Evolutionary conservation across 2,113 vertebrate genomes (phyloP), one percentile per base, ranked within the genome.

Genomic region (Marmota monax): DNA sequence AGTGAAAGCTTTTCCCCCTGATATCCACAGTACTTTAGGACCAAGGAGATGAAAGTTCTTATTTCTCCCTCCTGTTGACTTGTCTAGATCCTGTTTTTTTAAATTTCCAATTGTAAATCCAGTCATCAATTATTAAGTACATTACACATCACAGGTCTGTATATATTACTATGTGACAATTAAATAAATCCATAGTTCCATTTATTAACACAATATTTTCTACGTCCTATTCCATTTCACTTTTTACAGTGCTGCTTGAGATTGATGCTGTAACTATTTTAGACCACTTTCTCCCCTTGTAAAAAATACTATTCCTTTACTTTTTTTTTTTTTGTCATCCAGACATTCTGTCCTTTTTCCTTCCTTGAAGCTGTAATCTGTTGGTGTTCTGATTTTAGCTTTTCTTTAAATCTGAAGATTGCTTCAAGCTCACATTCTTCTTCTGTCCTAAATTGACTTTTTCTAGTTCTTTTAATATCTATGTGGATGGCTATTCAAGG

Each of bases 331-430:
- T 45, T 45, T 7, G 17, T 91, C 85, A 84, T 94, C 34, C 37
- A 85, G 25, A 77, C 32, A 56, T 34, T 48, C n/a, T 65, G 1
- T 84, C 42, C 32, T 93, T 73, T 90, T 23, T 11, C 48, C n/a
- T 92, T 94, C 56, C 69, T 90, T 95, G 25, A 84, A 39, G 8
- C 76, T 93, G 22, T 91, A 29, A 95, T 56, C 20, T 86, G 0
- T 93, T 96, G 23, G 34, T 93, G 34, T 87, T 92, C 67, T 92
- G 73, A 6, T 94, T 94, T 96, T 5, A 88, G 56, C 16, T 67
- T 97, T 87, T 80, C 20, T 83, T 92, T 96, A 82, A 73, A 73
- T 25, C 65, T 90, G 20, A 88, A 89, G 42, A 85, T 93, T 96
- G 20, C 74, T 90, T 76, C 32, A 90, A 65, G 72, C 34, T 90